These are phyloP conservation scores for Hippasteria phrygiana DNA, from an alignment of 53 echinoderm and acorn worm genomes.

Conservation along the genomic window DNA sequence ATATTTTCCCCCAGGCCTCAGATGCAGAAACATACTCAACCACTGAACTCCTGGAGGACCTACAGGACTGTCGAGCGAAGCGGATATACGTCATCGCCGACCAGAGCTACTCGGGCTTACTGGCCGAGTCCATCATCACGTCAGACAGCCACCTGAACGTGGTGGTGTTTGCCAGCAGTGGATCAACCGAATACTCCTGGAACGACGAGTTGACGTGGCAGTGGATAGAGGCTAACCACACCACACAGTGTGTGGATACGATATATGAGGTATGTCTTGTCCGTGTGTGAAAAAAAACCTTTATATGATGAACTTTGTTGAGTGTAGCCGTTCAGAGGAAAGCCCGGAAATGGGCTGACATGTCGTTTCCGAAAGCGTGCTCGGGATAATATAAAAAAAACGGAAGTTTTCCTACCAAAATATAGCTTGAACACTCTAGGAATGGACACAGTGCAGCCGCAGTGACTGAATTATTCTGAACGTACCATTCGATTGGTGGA, in stretches of 20 bases:
- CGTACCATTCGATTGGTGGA: no score
- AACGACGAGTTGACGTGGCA: conserved; percentile 83
- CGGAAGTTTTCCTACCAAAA: no score
- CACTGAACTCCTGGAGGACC: conserved; percentile 81
- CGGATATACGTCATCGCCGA: conserved; percentile 90
- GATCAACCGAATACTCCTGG: conserved; percentile 88
- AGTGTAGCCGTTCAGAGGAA: neutral
- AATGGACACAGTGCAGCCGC: no score
- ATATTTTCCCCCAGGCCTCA: conserved; percentile 64
- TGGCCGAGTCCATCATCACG: conserved; percentile 63
- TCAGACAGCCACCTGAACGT: conserved; percentile 65
- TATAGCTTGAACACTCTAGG: no score
- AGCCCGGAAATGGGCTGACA: no score
- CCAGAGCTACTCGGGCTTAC: conserved; percentile 93
- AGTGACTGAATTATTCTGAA: no score
- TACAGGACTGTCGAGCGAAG: conserved; percentile 78
- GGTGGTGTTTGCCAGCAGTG: conserved; percentile 88
- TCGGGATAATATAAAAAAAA: no score
- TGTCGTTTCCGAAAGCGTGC: no score
- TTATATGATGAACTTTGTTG: neutral
- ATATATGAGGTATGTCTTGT: conserved; percentile 80
- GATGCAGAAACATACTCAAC: conserved; percentile 78
- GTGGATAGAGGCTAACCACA: conserved; percentile 90
- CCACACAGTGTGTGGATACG: conserved; percentile 79
- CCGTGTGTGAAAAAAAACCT: no score